These are phyloP conservation scores for Siphamia tubifer DNA, from an alignment of 2,113 vertebrate species.

Conservation along the genomic window DNA sequence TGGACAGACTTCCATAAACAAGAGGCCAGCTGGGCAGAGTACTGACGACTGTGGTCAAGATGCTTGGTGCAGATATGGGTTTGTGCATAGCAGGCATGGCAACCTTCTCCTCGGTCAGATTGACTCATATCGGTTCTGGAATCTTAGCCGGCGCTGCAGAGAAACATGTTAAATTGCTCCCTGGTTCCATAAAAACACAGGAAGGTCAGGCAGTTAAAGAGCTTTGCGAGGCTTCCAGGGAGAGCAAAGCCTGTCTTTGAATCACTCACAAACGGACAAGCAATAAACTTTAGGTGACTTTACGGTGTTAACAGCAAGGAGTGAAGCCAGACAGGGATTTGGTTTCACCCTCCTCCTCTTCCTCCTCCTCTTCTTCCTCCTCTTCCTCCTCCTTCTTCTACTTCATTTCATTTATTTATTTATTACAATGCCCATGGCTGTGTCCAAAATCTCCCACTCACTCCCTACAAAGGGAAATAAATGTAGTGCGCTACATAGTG, in stretches of 20 bases:
- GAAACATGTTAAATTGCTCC: constrained; percentile 55
- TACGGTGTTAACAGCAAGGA: constrained; percentile 42
- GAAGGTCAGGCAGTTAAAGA: constrained; percentile 55
- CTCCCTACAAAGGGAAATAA: too few relatives aligned
- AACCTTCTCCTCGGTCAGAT: constrained; percentile 8
- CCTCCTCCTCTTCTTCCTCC: background rate
- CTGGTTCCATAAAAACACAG: constrained; percentile 54
- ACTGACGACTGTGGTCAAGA: constrained; percentile 21
- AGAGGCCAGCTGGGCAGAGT: constrained; percentile 8
- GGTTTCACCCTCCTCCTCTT: constrained; percentile 22
- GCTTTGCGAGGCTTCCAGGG: constrained; percentile 47
- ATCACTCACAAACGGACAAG: constrained; percentile 54
- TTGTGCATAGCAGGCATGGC: background rate
- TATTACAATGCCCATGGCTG: too few relatives aligned
- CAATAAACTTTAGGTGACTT: constrained; percentile 62
- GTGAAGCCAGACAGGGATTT: constrained; percentile 23
- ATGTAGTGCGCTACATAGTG: too few relatives aligned
- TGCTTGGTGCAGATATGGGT: constrained; percentile 48
- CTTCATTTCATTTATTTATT: too few relatives aligned
- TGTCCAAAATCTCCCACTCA: too few relatives aligned
- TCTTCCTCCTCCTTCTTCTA: too few relatives aligned
- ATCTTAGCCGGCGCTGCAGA: constrained; percentile 43
- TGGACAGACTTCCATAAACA: constrained; percentile 21
- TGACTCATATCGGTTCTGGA: constrained; percentile 40
- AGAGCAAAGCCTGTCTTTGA: constrained; percentile 26